phyloP scores from a whole-genome alignment of 2,888 invertebrate species.

The Amphipyra tragopoginis region DNA sequence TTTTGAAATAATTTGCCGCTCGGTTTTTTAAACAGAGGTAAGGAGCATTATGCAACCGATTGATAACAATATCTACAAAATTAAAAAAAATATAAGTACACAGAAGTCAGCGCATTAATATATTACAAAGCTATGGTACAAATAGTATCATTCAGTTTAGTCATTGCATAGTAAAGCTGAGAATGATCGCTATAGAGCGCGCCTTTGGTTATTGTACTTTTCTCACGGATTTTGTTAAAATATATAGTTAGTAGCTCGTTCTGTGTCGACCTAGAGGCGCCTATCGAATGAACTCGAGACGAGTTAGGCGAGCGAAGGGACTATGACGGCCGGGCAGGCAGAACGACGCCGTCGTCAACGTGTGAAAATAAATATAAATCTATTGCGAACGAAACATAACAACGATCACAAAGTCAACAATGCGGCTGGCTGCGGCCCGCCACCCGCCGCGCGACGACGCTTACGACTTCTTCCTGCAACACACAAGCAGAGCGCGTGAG shows the following conservation, averaged over 20 bases:
- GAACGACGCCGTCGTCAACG: slow-evolving; percentile 35
- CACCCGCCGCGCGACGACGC: slow-evolving; percentile 47
- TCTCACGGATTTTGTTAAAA: slow-evolving; percentile 8
- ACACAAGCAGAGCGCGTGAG: slow-evolving; percentile 50
- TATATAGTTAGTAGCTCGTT: slow-evolving; percentile 19
- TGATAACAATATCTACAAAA: slow-evolving; percentile 49
- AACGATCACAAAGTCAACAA: slow-evolving; percentile 47
- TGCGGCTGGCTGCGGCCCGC: slow-evolving; percentile 43
- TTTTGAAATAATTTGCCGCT: slow-evolving; percentile 6
- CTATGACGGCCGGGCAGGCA: slow-evolving; percentile 1
- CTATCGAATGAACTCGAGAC: background rate
- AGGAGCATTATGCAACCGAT: slow-evolving; percentile 20
- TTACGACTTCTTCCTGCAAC: slow-evolving; percentile 83
- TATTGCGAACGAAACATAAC: slow-evolving; percentile 56
- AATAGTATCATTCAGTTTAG: slow-evolving; percentile 24
- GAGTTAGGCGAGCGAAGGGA: background rate
- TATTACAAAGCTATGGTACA: slow-evolving; percentile 53
- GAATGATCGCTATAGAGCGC: slow-evolving; percentile 1
- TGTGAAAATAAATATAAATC: slow-evolving; percentile 34
- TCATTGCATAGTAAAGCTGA: slow-evolving; percentile 16
- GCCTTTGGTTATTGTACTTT: slow-evolving; percentile 24
- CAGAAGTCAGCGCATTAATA: slow-evolving; percentile 41
- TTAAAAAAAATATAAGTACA: slow-evolving; percentile 55
- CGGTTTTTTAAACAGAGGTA: slow-evolving; percentile 5
- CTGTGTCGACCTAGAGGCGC: slow-evolving; percentile 15